Evolutionary conservation across 2,797 vertebrate species (phyloP).

Genomic region (Lerista edwardsae): DNA sequence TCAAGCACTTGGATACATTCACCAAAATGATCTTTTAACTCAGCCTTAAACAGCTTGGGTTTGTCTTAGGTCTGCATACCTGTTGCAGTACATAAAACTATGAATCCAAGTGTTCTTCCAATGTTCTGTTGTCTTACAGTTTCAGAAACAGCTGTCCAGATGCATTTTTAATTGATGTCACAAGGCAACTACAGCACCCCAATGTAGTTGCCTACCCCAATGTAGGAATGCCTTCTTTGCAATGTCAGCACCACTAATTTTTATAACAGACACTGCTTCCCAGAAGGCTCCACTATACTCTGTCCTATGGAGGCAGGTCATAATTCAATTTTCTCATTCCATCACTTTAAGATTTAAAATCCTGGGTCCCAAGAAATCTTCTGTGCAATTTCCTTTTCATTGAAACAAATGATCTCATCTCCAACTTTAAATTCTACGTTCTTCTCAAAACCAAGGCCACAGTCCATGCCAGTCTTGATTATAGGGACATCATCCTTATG

Average conservation of each 20-base stretch:
- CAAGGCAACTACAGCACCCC: not conserved
- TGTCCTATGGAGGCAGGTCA: not conserved
- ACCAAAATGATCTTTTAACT: not conserved
- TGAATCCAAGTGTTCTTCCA: not conserved
- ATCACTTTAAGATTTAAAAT: constrained; percentile 77
- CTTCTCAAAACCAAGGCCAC: constrained; percentile 86
- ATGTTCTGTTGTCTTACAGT: not conserved
- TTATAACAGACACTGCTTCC: not conserved
- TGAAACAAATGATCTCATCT: constrained; percentile 87
- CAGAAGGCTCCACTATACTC: constrained; percentile 42
- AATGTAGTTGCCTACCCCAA: not conserved
- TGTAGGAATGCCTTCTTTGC: not conserved
- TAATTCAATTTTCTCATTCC: constrained; percentile 3
- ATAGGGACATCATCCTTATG: constrained; percentile 87
- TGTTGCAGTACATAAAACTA: not conserved
- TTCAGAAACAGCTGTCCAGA: not conserved
- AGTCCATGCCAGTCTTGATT: constrained; percentile 90
- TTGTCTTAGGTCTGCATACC: too few relatives aligned
- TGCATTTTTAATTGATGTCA: not conserved
- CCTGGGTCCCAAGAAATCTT: constrained; percentile 92
- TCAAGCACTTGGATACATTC: not conserved
- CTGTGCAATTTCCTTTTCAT: constrained; percentile 76
- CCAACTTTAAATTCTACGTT: constrained; percentile 80
- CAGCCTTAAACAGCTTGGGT: not conserved
- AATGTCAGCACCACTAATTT: not conserved